Conservation (phyloP, 2,797 vertebrate genomes). For the Adelosebastes latens region DNA sequence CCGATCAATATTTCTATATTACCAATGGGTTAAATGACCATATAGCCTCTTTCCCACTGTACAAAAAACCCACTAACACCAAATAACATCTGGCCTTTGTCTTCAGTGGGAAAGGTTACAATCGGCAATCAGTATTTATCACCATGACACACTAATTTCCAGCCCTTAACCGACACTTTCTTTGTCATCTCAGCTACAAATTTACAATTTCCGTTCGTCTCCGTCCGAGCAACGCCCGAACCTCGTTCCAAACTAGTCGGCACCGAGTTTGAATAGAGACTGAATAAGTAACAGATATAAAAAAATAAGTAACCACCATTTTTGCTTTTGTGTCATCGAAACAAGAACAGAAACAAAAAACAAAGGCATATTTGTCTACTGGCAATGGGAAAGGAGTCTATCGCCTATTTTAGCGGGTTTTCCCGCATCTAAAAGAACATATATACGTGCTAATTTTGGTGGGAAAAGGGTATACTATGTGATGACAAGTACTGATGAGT, state of each 20-base stretch:
- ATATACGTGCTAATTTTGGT: not conserved
- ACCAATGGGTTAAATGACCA: no score
- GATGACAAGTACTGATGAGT: not conserved
- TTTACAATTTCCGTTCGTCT: not conserved
- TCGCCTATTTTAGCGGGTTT: fast-evolving
- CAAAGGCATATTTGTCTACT: not conserved
- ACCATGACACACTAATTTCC: not conserved
- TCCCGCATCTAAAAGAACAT: no score
- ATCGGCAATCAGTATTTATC: not conserved
- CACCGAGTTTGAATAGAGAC: not conserved
- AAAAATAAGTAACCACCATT: not conserved
- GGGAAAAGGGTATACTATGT: not conserved
- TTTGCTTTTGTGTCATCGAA: not conserved
- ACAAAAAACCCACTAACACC: not conserved
- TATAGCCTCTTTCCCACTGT: not conserved
- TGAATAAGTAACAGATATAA: not conserved
- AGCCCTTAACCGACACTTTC: not conserved
- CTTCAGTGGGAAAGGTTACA: not conserved
- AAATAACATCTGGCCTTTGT: not conserved
- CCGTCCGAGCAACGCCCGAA: not conserved
- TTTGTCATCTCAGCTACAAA: not conserved
- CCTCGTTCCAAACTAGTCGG: fast-evolving
- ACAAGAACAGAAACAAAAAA: not conserved
- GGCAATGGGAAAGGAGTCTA: no score
- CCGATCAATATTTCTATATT: no score